Base-by-base conservation (phyloP, 35 echinoderm and acorn worm species). In the Lytechinus pictus region DNA sequence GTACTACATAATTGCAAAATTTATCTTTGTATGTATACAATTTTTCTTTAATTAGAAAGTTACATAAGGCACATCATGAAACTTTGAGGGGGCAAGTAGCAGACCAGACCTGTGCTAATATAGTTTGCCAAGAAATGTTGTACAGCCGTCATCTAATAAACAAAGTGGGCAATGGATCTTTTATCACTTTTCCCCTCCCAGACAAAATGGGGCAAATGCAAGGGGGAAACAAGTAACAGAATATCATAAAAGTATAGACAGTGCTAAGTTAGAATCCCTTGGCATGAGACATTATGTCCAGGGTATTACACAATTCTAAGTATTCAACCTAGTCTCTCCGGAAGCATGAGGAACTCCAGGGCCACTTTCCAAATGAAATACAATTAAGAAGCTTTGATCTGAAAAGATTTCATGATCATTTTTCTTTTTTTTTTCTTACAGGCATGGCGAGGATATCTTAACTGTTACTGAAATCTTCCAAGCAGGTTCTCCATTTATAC, bases 101-200 rank as follows among this genome's bases (percentile, higher is more conserved):
- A 79, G 6, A 79, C n/a, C 66, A 6, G 24, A 71, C 61, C 61
- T 58, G 56, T 12, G 57, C 3, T 12, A 10, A 58, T 21, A 71
- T 21, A 79, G 19, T 7, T 8, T n/a, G 66, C 66, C 66, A 79
- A 79, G 66, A 79, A n/a, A 79, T 79, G 66, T 79, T n/a, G 66
- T 79, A 79, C n/a, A 24, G 16, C 66, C 66, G 66, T 24, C 66
- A 79, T 79, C 66, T 79, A 16, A 24, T n/a, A 79, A 44, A 79
- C n/a, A 79, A 16, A 7, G 66, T 24, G 66, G 33, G 66, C 66
- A 79, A 24, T 79, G 66, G 21, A 79, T 79, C 66, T 79, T 79
- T 79, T 79, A n/a, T 79, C 66, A 79, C 66, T 79, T 79, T 79
- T 79, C 66, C 66, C 66, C 66, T 79, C 66, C 66, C 66, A 79